A percentile compares a stretch with the other conserved stretches of the same genome.
phyloP scores from a whole-genome alignment of 2,797 vertebrate species.

The Steatocranus sp. region DNA sequence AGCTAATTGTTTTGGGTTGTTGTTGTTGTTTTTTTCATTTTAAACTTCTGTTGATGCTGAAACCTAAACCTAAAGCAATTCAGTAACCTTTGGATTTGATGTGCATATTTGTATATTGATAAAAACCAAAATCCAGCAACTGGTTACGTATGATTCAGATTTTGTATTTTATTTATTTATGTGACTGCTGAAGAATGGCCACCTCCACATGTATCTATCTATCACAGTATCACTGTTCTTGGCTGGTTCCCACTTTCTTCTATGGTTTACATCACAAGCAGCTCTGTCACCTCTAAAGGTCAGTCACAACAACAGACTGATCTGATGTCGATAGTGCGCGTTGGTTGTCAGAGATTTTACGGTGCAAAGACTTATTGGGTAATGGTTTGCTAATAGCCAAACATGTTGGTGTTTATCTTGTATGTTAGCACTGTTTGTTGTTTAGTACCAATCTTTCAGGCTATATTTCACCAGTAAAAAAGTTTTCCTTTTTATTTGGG shows the following conservation, averaged over 20 bases:
- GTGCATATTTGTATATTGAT: not conserved
- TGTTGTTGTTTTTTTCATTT: not conserved
- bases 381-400: not conserved
- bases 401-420: not conserved
- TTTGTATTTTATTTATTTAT: not conserved
- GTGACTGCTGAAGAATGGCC: not conserved
- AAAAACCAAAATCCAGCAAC: not conserved
- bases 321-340: not conserved
- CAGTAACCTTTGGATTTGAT: not conserved
- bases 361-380: not conserved
- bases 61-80: not conserved
- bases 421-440: not conserved
- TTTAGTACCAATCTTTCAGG: not conserved
- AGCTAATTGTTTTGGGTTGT: not conserved
- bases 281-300: not conserved
- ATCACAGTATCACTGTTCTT: not conserved
- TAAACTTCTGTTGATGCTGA: not conserved
- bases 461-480: not conserved
- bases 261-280: not conserved
- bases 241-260: not conserved
- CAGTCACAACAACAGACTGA: not conserved
- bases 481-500: not conserved
- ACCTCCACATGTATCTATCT: not conserved
- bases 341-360: not conserved
- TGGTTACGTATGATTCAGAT: not conserved